Percentiles rank a stretch among this genome's conserved stretches.
Conservation (phyloP, 2,113 vertebrate species). For the Pithys albifrons region DNA sequence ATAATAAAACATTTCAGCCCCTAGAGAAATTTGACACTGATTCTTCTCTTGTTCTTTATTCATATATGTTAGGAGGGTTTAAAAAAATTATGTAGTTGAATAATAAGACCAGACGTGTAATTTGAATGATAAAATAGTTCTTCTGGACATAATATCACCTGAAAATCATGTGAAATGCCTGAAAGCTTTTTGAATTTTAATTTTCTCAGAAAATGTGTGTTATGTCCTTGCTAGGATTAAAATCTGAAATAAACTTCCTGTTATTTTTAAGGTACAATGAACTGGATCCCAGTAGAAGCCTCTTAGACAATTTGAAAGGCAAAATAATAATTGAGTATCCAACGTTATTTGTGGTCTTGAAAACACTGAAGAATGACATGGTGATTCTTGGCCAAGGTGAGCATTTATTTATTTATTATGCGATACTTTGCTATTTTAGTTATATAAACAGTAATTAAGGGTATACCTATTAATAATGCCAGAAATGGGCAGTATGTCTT, state of each 20-base stretch:
- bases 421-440: conserved; percentile 14
- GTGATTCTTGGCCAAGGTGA: conserved; percentile 81
- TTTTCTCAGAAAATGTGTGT: neutral
- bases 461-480: neutral
- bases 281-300: conserved; percentile 82
- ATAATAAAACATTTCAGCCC: neutral
- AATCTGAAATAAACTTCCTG: conserved; percentile 13
- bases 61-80: neutral
- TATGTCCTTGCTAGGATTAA: neutral
- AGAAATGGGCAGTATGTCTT: neutral
- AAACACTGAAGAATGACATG: conserved; percentile 77
- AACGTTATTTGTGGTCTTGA: conserved; percentile 83
- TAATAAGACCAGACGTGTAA: neutral
- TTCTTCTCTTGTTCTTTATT: neutral
- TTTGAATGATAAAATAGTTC: neutral
- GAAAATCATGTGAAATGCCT: neutral
- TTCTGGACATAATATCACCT: neutral
- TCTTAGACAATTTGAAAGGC: conserved; percentile 86
- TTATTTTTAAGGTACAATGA: conserved; percentile 83
- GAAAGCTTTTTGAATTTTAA: neutral
- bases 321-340: conserved; percentile 93
- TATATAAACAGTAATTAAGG: conserved; percentile 22
- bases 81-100: neutral
- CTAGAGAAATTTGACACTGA: neutral
- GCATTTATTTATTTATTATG: conserved; percentile 21